Conservation (phyloP, 2,797 vertebrate genomes). For the Phylloscopus collybita region DNA sequence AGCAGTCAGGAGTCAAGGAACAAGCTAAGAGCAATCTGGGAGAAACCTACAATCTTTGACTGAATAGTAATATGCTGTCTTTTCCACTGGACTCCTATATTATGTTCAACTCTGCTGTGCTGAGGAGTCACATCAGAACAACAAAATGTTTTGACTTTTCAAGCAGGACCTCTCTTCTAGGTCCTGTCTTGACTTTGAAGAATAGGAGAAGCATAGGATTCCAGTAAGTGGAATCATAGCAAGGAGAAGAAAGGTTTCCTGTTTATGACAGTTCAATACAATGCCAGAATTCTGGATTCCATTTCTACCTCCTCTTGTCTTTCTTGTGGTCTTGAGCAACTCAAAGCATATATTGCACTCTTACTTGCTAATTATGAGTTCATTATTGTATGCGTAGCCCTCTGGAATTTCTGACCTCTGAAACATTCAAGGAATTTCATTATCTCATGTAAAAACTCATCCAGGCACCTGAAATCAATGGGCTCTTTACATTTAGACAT, state of each 20-base stretch:
- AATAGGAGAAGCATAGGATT: background rate
- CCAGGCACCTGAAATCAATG: background rate
- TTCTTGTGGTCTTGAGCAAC: background rate
- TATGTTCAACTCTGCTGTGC: background rate
- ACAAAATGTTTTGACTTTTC: background rate
- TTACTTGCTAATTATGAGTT: background rate
- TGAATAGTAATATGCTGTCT: background rate
- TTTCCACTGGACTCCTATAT: background rate
- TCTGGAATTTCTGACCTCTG: background rate
- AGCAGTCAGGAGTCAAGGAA: background rate
- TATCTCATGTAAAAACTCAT: background rate
- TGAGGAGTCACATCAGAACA: background rate
- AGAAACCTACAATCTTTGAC: background rate
- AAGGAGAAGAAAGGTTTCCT: background rate
- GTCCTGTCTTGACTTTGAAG: background rate
- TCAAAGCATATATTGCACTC: background rate
- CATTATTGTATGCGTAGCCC: background rate
- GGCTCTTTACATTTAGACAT: background rate
- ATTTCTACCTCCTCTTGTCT: background rate
- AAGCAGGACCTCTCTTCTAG: background rate
- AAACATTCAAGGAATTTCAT: background rate
- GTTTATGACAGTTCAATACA: rapidly evolving
- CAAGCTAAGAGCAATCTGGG: background rate
- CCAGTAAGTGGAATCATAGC: background rate
- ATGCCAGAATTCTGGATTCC: background rate